A percentile compares a stretch with the other conserved stretches of the same genome.
phyloP scores from a whole-genome alignment of 2,113 vertebrate species.

The Callaeas wilsoni region DNA sequence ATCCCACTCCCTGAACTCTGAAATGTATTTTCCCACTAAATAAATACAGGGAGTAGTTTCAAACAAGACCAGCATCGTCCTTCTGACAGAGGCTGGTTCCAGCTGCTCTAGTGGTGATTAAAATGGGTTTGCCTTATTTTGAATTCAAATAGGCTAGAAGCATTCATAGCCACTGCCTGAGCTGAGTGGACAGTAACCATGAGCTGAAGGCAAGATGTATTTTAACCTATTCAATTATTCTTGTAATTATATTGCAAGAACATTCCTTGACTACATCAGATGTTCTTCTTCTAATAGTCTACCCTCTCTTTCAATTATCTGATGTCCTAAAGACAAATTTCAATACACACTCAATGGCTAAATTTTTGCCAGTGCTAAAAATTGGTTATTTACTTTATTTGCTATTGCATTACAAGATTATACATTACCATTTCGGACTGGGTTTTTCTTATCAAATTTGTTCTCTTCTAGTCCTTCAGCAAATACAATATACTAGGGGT shows the following conservation, averaged over 20 bases:
- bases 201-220: background rate
- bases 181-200: background rate
- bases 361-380: conserved; percentile 4
- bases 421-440: conserved; percentile 27
- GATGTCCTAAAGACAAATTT: conserved; percentile 50
- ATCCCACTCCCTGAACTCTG: background rate
- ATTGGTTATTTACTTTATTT: conserved; percentile 26
- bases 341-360: background rate
- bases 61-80: background rate
- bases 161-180: background rate
- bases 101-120: conserved; percentile 1
- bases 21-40: background rate
- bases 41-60: background rate
- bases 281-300: background rate
- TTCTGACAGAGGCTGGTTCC: background rate
- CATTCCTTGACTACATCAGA: background rate
- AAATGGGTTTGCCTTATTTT: background rate
- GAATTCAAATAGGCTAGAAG: background rate
- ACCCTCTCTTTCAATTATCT: conserved; percentile 31
- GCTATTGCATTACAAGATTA: conserved; percentile 20
- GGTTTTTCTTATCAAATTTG: conserved; percentile 38
- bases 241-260: background rate
- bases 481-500: conserved; percentile 35
- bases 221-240: conserved; percentile 14
- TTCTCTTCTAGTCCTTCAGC: conserved; percentile 35